Conservation (phyloP, 2,888 invertebrate species). For the Drosophila sordidula region DNA sequence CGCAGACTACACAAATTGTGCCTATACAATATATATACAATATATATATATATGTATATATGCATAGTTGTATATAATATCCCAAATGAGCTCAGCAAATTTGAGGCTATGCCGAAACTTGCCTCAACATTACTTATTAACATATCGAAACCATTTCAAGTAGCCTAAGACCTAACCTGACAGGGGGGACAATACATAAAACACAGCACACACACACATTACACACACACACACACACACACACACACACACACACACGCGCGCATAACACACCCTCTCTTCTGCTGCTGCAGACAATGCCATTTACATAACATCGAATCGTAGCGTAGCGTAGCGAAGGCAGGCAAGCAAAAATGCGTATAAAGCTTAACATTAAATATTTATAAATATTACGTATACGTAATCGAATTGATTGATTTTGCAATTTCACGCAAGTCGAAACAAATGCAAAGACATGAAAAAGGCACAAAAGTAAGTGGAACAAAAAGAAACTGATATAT, state of each 20-base stretch:
- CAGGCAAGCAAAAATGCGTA: slow-evolving; percentile 43
- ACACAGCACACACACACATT: slow-evolving; percentile 34
- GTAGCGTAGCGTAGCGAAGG: slow-evolving; percentile 9
- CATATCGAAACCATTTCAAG: slow-evolving; percentile 60
- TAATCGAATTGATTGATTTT: slow-evolving; percentile 83
- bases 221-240: slow-evolving; percentile 9
- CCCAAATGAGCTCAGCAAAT: slow-evolving; percentile 57
- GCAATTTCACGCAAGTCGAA: slow-evolving; percentile 73
- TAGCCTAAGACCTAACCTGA: neutral
- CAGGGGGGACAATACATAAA: slow-evolving; percentile 36
- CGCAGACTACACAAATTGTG: slow-evolving; percentile 14
- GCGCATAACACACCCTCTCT: slow-evolving; percentile 1
- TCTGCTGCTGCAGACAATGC: slow-evolving; percentile 43
- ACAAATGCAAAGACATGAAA: slow-evolving; percentile 52
- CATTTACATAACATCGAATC: slow-evolving; percentile 62
- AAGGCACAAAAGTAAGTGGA: neutral
- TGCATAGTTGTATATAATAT: slow-evolving; percentile 18
- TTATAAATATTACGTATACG: slow-evolving; percentile 80
- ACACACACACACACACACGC: slow-evolving; percentile 8
- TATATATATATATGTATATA: neutral
- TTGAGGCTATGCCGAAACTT: slow-evolving; percentile 34
- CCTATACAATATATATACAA: neutral
- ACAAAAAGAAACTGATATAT: neutral
- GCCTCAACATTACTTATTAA: slow-evolving; percentile 63
- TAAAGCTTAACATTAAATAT: slow-evolving; percentile 79